phyloP scores from a whole-genome alignment of 2,888 invertebrate species.

The Octodonta nipae region DNA sequence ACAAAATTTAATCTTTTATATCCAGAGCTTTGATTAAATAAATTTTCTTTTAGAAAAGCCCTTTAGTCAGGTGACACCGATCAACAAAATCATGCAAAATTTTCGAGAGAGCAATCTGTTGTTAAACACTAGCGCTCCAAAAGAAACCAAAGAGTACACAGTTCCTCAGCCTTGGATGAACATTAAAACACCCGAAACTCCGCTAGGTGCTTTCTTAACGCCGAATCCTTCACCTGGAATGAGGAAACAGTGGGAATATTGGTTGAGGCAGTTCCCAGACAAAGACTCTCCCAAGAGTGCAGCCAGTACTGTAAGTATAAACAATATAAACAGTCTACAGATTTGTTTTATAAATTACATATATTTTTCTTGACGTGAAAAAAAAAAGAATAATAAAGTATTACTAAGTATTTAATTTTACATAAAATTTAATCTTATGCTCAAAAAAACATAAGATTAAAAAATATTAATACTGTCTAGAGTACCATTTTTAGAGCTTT shows the following conservation, averaged over 20 bases:
- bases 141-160: conserved; percentile 6
- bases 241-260: conserved; percentile 39
- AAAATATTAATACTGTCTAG: no score
- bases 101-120: conserved; percentile 22
- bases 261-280: conserved; percentile 39
- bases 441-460: no score
- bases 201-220: conserved; percentile 39
- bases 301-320: conserved; percentile 9
- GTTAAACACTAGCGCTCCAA: not conserved
- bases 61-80: conserved; percentile 29
- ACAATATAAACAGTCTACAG: not conserved
- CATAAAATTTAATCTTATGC: no score
- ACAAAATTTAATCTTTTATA: no score
- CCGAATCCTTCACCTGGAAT: conserved; percentile 39
- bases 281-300: conserved; percentile 12
- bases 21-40: no score
- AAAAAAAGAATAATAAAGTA: no score
- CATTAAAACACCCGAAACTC: conserved; percentile 43
- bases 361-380: no score
- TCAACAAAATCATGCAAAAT: conserved; percentile 30
- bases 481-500: no score
- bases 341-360: no score
- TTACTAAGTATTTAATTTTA: no score
- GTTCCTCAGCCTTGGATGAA: conserved; percentile 12
- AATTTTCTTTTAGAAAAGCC: conserved; percentile 12